Evolutionary conservation across 1,140 invertebrate species (phyloP).

Genomic region (Heliothis subflexa): DNA sequence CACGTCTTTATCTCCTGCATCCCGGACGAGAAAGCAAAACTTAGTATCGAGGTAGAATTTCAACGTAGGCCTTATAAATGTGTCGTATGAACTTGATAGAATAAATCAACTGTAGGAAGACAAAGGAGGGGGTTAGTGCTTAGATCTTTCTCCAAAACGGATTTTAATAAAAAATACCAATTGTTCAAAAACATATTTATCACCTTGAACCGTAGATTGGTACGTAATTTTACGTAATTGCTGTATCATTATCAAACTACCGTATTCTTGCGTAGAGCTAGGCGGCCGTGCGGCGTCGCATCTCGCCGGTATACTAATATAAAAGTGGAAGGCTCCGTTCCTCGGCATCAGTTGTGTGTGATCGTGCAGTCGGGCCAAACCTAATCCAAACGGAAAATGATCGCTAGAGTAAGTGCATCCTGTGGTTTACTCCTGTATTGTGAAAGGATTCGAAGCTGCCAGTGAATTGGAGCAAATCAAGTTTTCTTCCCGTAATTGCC

Average conservation of each 20-base stretch:
- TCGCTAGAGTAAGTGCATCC: constrained; percentile 82
- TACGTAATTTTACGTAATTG: constrained; percentile 83
- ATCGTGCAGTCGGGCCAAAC: constrained; percentile 81
- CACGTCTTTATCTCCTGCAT: constrained; percentile 51
- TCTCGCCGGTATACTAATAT: constrained; percentile 81
- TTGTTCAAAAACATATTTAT: constrained; percentile 66
- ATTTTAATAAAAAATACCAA: constrained; percentile 44
- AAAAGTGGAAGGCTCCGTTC: constrained; percentile 74
- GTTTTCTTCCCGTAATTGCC: neutral
- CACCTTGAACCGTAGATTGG: constrained; percentile 78
- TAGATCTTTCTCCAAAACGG: neutral
- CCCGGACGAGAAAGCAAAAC: constrained; percentile 30
- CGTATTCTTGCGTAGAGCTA: constrained; percentile 78
- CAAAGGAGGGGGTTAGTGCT: neutral
- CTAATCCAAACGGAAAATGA: constrained; percentile 83
- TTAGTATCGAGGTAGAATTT: constrained; percentile 5
- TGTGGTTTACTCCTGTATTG: constrained; percentile 68
- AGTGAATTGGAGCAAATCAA: constrained; percentile 3
- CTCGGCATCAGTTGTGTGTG: constrained; percentile 82
- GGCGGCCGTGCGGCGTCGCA: constrained; percentile 67
- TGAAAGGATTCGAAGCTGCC: constrained; percentile 67
- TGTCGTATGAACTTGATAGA: neutral
- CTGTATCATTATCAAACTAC: constrained; percentile 83
- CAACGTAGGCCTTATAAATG: neutral
- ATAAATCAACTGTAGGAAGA: neutral